Conservation (phyloP, 2,888 invertebrate species). For the Glomeris marginata region DNA sequence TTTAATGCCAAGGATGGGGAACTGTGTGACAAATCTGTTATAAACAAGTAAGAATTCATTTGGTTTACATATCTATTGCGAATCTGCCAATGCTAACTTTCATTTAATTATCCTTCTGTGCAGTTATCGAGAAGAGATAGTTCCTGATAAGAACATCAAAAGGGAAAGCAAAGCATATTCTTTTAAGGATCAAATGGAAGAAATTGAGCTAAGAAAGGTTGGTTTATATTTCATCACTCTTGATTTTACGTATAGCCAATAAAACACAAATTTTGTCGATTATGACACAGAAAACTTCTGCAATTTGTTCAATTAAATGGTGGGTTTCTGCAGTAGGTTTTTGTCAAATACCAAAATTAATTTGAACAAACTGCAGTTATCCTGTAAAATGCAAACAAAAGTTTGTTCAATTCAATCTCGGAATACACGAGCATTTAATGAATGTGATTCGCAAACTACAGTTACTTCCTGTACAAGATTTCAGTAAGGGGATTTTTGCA, state of each 20-base stretch:
- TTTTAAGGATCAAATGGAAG: constrained; percentile 91
- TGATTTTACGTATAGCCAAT: constrained; percentile 1
- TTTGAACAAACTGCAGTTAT: too few species aligned
- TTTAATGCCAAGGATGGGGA: constrained; percentile 75
- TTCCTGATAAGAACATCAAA: constrained; percentile 50
- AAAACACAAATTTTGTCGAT: not conserved
- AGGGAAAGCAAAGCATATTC: constrained; percentile 93
- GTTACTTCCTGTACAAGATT: too few species aligned
- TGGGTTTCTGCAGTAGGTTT: too few species aligned
- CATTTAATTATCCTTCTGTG: constrained; percentile 7
- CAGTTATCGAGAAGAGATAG: constrained; percentile 9
- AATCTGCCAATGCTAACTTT: not conserved
- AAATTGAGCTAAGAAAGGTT: constrained; percentile 65
- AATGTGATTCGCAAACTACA: too few species aligned
- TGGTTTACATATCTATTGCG: not conserved
- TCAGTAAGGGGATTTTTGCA: constrained; percentile 16
- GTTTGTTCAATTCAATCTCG: too few species aligned
- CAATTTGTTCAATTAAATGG: too few species aligned
- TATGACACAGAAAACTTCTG: too few species aligned
- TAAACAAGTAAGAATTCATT: constrained; percentile 37
- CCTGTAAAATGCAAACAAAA: too few species aligned
- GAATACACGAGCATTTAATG: too few species aligned
- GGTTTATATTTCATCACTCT: too few species aligned
- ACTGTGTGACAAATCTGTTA: constrained; percentile 72
- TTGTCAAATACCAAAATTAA: too few species aligned